Evolutionary conservation across 2,888 invertebrate species (phyloP).

Genomic region (Drosophila cognata): DNA sequence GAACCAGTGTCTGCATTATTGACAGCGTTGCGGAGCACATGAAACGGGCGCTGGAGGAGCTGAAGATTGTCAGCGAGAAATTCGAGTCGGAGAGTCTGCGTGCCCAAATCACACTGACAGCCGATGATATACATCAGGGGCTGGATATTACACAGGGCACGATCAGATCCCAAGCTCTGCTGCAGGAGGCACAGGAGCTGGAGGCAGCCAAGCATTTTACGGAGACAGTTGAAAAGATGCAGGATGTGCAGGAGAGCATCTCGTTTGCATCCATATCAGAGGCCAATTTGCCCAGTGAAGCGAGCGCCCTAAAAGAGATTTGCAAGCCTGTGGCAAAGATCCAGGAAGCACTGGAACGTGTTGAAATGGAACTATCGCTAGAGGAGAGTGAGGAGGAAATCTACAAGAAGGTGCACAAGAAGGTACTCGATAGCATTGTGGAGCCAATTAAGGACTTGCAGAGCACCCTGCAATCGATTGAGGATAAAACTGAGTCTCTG

Average conservation of each 20-base stretch:
- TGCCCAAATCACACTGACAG: constrained; percentile 85
- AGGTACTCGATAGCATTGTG: constrained; percentile 80
- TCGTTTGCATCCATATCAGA: constrained; percentile 83
- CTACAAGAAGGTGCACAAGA: constrained; percentile 82
- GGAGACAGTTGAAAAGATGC: constrained; percentile 84
- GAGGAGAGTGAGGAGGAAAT: constrained; percentile 83
- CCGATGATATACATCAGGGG: constrained; percentile 86
- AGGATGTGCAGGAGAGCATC: constrained; percentile 78
- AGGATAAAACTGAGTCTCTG: constrained; percentile 73
- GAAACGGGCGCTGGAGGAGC: constrained; percentile 86
- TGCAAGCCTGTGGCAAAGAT: constrained; percentile 85
- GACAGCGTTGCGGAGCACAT: constrained; percentile 87
- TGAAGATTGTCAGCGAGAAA: constrained; percentile 85
- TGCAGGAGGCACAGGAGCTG: constrained; percentile 86
- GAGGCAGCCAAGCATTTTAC: constrained; percentile 84
- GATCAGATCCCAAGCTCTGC: constrained; percentile 86
- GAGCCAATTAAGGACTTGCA: constrained; percentile 82
- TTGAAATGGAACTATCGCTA: constrained; percentile 83
- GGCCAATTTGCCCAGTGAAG: constrained; percentile 82
- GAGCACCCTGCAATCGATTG: constrained; percentile 76
- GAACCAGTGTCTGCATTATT: constrained; percentile 89
- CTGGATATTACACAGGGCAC: constrained; percentile 86
- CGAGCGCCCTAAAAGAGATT: constrained; percentile 81
- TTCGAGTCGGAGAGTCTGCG: constrained; percentile 85
- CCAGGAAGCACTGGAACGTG: constrained; percentile 85